Base-by-base conservation (phyloP, 1,140 invertebrate genomes). In the Zeugodacus cucurbitae region DNA sequence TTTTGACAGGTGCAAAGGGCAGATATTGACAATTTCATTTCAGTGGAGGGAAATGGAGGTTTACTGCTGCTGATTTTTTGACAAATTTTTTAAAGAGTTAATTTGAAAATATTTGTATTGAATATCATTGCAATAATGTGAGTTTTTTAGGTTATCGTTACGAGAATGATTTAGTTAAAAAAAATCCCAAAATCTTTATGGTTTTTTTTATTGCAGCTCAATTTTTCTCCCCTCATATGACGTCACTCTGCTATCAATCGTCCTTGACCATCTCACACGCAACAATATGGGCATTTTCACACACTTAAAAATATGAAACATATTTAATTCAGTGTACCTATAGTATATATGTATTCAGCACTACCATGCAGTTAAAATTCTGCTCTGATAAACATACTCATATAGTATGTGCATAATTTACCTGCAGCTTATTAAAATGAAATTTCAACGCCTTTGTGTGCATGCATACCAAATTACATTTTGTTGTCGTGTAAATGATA, bases 1-100 rank as follows among this genome's bases (percentile, higher is more conserved):
- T 32, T 82, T 82, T 82, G 74, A 48, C 74, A 82, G 74, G 74
- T 82, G 41, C 37, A 82, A 82, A 82, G 74, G 74, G 74, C n/a
- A 20, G 4, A 82, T 29, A 48, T 82, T 82, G 74, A 82, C 41
- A 37, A 10, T 48, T 26, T 82, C 22, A 48, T 82, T 48, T 82
- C n/a, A 48, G 22, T 54, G 22, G 44, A 2, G 74, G n/a, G 22
- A 48, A 44, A 48, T 54, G 11, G 34, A 44, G 5, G 41, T 82
- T 82, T 82, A 82, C 48, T 54, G 11, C 3, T 29, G 29, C 10
- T 32, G 14, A 0, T 14, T 20, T 70, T 70, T 37, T 34, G n/a
- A 0, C 11, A 32, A 34, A 17, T 70, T 34, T 62, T 17, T 62
- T 54, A 17, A 54, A 54, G 11, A 10, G 17, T 2, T 20, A 2